Percentiles rank a stretch among this genome's conserved stretches.
These are phyloP conservation scores for Pavo muticus DNA, from an alignment of 2,113 vertebrate genomes.

Conservation along the genomic window DNA sequence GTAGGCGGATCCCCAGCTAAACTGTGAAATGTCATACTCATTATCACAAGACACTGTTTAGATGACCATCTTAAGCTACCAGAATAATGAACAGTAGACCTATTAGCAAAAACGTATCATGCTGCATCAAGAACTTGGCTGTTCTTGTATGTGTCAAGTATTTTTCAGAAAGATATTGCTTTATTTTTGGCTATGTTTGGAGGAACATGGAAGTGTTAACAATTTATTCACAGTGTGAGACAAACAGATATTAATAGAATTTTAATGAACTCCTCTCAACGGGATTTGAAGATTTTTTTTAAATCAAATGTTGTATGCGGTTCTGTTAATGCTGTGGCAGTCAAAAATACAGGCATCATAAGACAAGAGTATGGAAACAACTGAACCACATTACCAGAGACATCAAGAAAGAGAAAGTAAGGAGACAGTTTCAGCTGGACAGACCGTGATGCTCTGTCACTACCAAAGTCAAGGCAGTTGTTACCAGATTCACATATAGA, in stretches of 20 bases:
- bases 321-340: constrained; percentile 30
- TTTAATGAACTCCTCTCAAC: constrained; percentile 64
- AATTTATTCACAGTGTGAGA: constrained; percentile 63
- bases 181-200: constrained; percentile 55
- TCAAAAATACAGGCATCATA: constrained; percentile 3
- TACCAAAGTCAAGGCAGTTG: constrained; percentile 3
- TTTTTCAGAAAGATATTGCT: constrained; percentile 7
- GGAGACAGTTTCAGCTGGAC: background rate
- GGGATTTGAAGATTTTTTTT: background rate
- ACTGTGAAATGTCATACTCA: constrained; percentile 45
- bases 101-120: background rate
- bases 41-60: constrained; percentile 14
- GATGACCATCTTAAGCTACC: constrained; percentile 19
- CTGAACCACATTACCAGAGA: background rate
- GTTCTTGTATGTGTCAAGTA: background rate
- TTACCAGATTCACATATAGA: background rate
- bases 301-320: background rate
- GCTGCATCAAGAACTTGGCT: constrained; percentile 17
- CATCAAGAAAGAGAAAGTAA: background rate
- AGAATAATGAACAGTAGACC: constrained; percentile 45
- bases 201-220: constrained; percentile 39
- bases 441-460: background rate
- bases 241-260: constrained; percentile 72
- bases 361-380: constrained; percentile 20
- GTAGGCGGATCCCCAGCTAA: constrained; percentile 47